Evolutionary conservation across 92 coral and sea anemone species (phyloP), one percentile per base, ranked within the genome.

Genomic region (Parazoanthus atlanticus): DNA sequence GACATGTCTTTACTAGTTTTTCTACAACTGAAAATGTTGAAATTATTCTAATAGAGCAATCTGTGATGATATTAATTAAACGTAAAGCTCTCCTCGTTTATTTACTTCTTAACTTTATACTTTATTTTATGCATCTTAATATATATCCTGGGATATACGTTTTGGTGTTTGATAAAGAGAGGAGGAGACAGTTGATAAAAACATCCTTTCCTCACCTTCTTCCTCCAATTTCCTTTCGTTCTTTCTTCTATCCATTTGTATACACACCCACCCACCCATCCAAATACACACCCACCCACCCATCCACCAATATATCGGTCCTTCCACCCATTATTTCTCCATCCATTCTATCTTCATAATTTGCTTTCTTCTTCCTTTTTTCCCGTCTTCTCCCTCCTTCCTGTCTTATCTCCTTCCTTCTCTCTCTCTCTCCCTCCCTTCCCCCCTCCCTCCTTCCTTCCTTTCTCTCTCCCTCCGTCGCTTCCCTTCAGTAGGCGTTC

Each of bases 1-100:
- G 90, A 85, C 99, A 95, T 81, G 90, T 93, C 36, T 89, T 89
- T 28, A 95, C 94, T 91, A 96, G 89, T 61, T 88, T 93, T 75
- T 86, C 78, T 25, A 95, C 87, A 81, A 85, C 99, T 96, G 80
- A 29, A 73, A 74, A 47, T 21, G 65, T 17, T 77, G 74, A 78
- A 75, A 76, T 52, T 19, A 88, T 72, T 3, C 21, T 23, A 21
- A 76, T 17, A 72, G 25, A 21, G 9, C 26, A 8, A 78, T 41
- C 0, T 10, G 8, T 32, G 38, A 71, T 28, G 19, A 1, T 15
- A 73, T 73, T 32, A 0, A 12, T 19, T 0, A 3, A 15, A 3
- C 33, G 47, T 41, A 76, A 76, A 76, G 19, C 28, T 19, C 19
- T 3, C 12, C 5, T 29, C 3, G n/a, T 71, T 4, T 3, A 30